Evolutionary conservation across 2,113 vertebrate genomes (phyloP).

Genomic region (Pygoscelis adeliae): DNA sequence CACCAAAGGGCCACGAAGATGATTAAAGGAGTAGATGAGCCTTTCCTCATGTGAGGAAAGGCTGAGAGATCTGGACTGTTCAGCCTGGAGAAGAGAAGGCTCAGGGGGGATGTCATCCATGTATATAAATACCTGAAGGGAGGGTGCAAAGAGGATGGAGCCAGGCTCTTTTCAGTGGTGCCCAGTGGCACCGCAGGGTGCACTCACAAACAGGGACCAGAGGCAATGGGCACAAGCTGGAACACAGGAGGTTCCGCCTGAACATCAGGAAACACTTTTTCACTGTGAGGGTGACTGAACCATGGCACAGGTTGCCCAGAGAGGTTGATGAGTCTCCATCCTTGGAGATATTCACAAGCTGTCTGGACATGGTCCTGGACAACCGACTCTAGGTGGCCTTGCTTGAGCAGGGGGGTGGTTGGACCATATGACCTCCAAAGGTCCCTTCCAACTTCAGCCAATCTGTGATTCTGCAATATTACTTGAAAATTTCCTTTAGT

Average conservation of each 20-base stretch:
- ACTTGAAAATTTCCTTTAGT: background rate
- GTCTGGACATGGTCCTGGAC: background rate
- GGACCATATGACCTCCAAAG: background rate
- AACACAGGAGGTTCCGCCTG: no score
- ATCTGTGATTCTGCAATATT: background rate
- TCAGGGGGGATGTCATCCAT: no score
- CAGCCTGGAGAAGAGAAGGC: no score
- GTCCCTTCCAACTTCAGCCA: background rate
- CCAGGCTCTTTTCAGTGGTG: no score
- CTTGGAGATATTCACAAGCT: background rate
- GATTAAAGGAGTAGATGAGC: background rate
- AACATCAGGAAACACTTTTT: no score
- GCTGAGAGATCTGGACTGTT: no score
- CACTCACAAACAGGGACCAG: no score
- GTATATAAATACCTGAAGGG: no score
- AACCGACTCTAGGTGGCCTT: rapidly evolving
- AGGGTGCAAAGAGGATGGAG: no score
- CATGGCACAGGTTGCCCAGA: background rate
- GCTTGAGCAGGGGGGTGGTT: background rate
- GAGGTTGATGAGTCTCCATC: background rate
- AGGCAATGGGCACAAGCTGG: no score
- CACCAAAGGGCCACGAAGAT: background rate
- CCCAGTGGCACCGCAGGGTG: no score
- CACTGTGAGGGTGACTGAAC: no score
- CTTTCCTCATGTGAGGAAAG: background rate